A percentile compares a stretch with the other conserved stretches of the same genome.
Conservation (phyloP, 2,113 vertebrate species). For the Thryonomys swinderianus region DNA sequence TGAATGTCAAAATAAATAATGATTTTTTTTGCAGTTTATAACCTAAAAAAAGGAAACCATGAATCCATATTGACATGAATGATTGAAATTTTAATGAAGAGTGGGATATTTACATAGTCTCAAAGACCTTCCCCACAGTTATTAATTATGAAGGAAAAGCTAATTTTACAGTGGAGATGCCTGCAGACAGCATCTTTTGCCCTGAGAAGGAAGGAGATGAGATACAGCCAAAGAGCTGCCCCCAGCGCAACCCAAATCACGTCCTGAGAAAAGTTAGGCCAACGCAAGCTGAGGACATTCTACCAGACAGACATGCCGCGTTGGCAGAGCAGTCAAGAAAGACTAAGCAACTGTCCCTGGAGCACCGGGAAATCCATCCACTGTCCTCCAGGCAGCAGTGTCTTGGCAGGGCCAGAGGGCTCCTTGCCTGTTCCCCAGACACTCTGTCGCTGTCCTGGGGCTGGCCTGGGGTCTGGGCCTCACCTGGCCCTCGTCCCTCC, state of each 20-base stretch:
- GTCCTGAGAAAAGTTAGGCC: neutral
- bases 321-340: neutral
- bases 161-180: neutral
- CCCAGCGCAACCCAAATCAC: rapidly evolving
- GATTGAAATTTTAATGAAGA: conserved; percentile 56
- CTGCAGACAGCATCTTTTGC: neutral
- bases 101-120: conserved; percentile 53
- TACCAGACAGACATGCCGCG: neutral
- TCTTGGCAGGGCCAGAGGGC: neutral
- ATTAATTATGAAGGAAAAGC: conserved; percentile 41
- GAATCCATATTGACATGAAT: conserved; percentile 8
- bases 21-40: conserved; percentile 32
- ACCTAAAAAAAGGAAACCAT: conserved; percentile 40
- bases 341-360: neutral
- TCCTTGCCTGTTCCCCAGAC: neutral
- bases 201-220: neutral
- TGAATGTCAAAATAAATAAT: conserved; percentile 36
- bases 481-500: neutral
- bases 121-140: conserved; percentile 11
- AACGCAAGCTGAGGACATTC: neutral
- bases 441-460: neutral
- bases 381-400: neutral
- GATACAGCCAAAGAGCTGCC: neutral
- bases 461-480: neutral
- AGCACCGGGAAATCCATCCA: neutral